These are phyloP conservation scores for Hecatera dysodea DNA, from an alignment of 2,888 invertebrate genomes.

Conservation along the genomic window DNA sequence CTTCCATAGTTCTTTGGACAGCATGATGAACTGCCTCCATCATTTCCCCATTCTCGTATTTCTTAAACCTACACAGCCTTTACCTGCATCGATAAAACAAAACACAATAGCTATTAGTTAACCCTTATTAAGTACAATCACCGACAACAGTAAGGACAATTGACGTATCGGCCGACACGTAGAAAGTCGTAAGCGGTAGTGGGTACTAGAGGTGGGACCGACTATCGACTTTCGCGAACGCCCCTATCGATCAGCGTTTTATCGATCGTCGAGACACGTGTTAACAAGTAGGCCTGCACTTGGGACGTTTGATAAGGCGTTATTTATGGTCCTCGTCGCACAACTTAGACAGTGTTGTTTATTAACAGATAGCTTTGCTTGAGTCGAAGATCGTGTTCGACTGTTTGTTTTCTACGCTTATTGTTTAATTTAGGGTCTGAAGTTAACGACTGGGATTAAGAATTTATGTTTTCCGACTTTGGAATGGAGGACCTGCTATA, in stretches of 20 bases:
- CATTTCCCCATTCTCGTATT: background rate
- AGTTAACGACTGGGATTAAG: background rate
- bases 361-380: constrained; percentile 55
- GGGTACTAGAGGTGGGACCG: constrained; percentile 37
- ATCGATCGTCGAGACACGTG: constrained; percentile 78
- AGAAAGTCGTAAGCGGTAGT: constrained; percentile 60
- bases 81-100: constrained; percentile 36
- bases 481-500: background rate
- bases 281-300: constrained; percentile 79
- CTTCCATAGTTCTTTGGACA: background rate
- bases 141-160: constrained; percentile 54
- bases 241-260: constrained; percentile 76
- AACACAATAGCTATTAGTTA: constrained; percentile 65
- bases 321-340: constrained; percentile 69
- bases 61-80: constrained; percentile 15
- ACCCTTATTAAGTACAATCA: constrained; percentile 65
- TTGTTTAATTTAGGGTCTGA: constrained; percentile 38
- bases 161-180: constrained; percentile 61
- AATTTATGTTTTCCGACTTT: background rate
- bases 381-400: constrained; percentile 49
- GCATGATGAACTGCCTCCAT: background rate
- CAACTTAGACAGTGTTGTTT: constrained; percentile 51
- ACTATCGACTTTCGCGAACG: constrained; percentile 65
- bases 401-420: constrained; percentile 37
- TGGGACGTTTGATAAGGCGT: constrained; percentile 73